Percentiles rank a stretch among this genome's conserved stretches.
Evolutionary conservation across 2,888 invertebrate species (phyloP).

Genomic region (Pilophorus perplexus): DNA sequence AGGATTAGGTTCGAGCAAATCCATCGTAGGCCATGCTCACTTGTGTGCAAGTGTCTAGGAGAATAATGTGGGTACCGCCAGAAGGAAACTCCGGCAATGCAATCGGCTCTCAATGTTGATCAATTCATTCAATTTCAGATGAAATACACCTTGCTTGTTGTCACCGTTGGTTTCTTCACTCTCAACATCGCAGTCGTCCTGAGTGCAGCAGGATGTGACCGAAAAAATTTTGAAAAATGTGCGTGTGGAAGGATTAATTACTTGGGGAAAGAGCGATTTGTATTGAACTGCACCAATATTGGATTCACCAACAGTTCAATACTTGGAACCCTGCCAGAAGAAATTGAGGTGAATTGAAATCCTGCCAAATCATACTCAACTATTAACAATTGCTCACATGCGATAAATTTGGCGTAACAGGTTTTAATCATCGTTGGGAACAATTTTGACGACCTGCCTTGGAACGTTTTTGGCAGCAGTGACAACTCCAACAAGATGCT

Average conservation of each 20-base stretch:
- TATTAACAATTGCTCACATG: too few species aligned
- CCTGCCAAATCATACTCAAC: not conserved
- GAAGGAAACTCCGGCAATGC: too few species aligned
- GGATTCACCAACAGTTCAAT: constrained; percentile 61
- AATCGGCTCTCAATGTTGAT: too few species aligned
- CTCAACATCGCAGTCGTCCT: not conserved
- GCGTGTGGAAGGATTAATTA: constrained; percentile 59
- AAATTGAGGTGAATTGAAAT: constrained; percentile 64
- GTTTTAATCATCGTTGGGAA: constrained; percentile 72
- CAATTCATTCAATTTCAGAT: not conserved
- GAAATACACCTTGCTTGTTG: not conserved
- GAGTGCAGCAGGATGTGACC: not conserved
- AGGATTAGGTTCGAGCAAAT: too few species aligned
- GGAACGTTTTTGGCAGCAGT: constrained; percentile 68
- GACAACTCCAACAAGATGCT: constrained; percentile 60
- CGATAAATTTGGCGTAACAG: too few species aligned
- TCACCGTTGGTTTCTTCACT: not conserved
- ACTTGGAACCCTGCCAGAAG: constrained; percentile 61
- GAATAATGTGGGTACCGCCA: too few species aligned
- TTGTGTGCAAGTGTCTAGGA: too few species aligned
- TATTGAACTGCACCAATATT: constrained; percentile 70
- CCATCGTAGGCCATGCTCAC: too few species aligned
- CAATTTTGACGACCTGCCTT: constrained; percentile 61
- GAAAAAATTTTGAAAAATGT: constrained; percentile 52
- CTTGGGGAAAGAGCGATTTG: constrained; percentile 56